phyloP scores from a whole-genome alignment of 2,888 invertebrate genomes.

The Phasia obesa region DNA sequence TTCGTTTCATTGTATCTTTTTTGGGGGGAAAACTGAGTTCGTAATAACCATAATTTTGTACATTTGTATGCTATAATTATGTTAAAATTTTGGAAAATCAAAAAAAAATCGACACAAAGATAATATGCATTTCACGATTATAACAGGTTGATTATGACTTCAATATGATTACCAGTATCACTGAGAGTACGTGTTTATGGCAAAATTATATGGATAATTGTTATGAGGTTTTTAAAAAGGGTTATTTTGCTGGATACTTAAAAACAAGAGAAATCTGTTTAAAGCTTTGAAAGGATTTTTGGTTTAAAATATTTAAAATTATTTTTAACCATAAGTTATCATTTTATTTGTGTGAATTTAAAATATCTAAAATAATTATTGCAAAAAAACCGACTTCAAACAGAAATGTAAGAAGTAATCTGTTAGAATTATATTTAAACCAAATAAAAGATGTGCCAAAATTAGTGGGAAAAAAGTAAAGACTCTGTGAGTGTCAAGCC shows the following conservation, averaged over 20 bases:
- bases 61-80: slow-evolving; percentile 62
- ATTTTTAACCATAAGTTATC: too few relatives aligned
- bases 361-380: too few relatives aligned
- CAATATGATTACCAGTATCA: neutral
- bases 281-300: neutral
- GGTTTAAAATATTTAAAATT: too few relatives aligned
- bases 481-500: too few relatives aligned
- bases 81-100: slow-evolving; percentile 37
- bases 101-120: neutral
- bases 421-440: too few relatives aligned
- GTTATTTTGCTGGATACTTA: neutral
- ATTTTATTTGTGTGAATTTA: too few relatives aligned
- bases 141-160: slow-evolving; percentile 49
- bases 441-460: too few relatives aligned
- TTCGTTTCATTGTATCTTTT: slow-evolving; percentile 17
- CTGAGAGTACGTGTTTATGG: slow-evolving; percentile 25
- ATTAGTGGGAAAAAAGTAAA: too few relatives aligned
- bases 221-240: neutral
- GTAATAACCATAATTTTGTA: slow-evolving; percentile 59
- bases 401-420: too few relatives aligned
- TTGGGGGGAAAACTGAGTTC: neutral
- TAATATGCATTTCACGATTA: slow-evolving; percentile 36
- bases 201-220: slow-evolving; percentile 3
- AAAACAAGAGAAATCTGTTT: too few relatives aligned
- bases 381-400: too few relatives aligned